Evolutionary conservation across 2,797 vertebrate genomes (phyloP).

Genomic region (Triplophysa bombifrons): DNA sequence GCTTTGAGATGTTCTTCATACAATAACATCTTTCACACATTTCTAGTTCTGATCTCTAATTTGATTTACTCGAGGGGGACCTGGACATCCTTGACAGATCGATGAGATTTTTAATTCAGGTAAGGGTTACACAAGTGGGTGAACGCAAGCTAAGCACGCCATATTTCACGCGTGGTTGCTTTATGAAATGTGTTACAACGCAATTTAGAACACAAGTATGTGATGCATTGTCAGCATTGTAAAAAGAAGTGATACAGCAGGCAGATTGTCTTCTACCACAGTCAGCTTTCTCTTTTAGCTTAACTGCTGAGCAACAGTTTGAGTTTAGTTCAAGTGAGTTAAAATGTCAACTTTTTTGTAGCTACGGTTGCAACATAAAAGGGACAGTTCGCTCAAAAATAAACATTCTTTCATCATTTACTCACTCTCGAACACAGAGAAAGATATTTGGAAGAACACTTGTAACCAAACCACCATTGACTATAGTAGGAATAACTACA

Average conservation of each 20-base stretch:
- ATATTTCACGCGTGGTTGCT: conserved; percentile 25
- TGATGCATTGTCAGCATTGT: conserved; percentile 5
- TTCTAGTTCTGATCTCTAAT: too few species aligned
- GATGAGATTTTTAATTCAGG: conserved; percentile 10
- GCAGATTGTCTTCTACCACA: not conserved
- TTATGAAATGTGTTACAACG: conserved; percentile 11
- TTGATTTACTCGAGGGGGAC: not conserved
- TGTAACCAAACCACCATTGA: too few species aligned
- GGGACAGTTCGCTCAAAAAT: too few species aligned
- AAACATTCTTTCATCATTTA: too few species aligned
- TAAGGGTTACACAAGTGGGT: not conserved
- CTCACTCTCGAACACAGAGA: too few species aligned
- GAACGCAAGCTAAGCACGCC: not conserved
- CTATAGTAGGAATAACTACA: too few species aligned
- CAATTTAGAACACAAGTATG: not conserved
- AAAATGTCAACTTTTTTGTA: not conserved
- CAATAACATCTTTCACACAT: too few species aligned
- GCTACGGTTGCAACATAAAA: not conserved
- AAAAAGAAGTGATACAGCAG: not conserved
- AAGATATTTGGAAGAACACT: too few species aligned
- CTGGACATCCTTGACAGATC: conserved; percentile 8
- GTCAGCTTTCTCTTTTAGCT: not conserved
- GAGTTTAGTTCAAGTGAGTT: not conserved
- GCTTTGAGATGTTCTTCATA: too few species aligned
- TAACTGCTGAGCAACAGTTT: not conserved